phyloP scores from a whole-genome alignment of 2,113 vertebrate species.

The Pelvicachromis taeniatus region DNA sequence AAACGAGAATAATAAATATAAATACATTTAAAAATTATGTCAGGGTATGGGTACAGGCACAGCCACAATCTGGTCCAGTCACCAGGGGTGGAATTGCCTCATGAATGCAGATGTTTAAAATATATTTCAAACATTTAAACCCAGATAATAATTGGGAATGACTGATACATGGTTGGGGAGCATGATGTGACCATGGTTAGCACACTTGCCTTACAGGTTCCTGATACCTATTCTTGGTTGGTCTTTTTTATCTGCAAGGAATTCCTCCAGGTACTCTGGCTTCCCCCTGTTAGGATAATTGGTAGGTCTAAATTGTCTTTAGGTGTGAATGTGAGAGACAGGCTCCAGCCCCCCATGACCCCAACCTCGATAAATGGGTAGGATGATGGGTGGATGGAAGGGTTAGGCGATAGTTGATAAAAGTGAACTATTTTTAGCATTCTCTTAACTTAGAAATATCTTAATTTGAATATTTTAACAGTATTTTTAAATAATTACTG shows the following conservation, averaged over 20 bases:
- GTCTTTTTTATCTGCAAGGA: background rate
- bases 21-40: background rate
- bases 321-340: background rate
- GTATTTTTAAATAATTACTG: background rate
- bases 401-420: background rate
- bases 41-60: background rate
- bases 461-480: background rate
- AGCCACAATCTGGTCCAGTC: background rate
- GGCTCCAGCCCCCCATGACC: background rate
- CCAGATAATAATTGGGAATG: background rate
- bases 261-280: background rate
- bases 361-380: background rate
- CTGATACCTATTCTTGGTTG: background rate
- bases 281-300: background rate
- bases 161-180: background rate
- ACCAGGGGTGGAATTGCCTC: background rate
- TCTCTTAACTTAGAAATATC: background rate
- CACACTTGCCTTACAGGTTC: background rate
- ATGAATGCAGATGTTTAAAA: background rate
- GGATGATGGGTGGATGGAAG: background rate
- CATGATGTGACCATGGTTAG: background rate
- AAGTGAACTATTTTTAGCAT: background rate
- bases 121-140: background rate
- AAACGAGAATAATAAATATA: background rate
- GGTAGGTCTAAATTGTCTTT: background rate